Conservation (phyloP, 2,888 invertebrate species). For the Amiota mariae region DNA sequence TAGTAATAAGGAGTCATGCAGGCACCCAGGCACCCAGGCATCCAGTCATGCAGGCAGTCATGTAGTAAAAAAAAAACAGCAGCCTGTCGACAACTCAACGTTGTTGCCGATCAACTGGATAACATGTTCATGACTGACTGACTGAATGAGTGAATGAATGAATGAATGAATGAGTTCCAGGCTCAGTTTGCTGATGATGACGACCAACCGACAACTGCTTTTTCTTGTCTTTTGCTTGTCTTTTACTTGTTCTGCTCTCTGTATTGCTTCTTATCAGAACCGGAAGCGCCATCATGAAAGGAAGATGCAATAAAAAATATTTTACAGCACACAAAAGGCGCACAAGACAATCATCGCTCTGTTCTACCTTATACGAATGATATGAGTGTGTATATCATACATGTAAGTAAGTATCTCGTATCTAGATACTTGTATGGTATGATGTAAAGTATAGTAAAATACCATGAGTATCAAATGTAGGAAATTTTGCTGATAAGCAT, state of each 20-base stretch:
- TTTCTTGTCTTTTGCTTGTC: background rate
- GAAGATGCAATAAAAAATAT: conserved; percentile 72
- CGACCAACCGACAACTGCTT: conserved; percentile 18
- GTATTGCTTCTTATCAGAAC: conserved; percentile 57
- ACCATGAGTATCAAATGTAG: conserved; percentile 21
- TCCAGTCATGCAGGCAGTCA: background rate
- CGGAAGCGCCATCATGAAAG: conserved; percentile 70
- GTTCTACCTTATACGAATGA: background rate
- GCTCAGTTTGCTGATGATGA: too few relatives aligned
- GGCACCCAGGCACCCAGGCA: background rate
- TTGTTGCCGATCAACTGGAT: conserved; percentile 26
- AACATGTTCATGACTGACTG: conserved; percentile 10
- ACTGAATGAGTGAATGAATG: too few relatives aligned
- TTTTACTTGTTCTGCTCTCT: background rate
- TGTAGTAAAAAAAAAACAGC: too few relatives aligned
- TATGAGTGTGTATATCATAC: conserved; percentile 1
- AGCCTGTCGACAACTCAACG: conserved; percentile 7
- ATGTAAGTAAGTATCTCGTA: background rate
- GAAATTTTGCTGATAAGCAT: conserved; percentile 39
- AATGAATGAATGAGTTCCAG: too few relatives aligned
- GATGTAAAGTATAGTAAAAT: conserved; percentile 15
- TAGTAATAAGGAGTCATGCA: background rate
- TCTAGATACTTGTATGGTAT: conserved; percentile 27
- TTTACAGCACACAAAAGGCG: conserved; percentile 55
- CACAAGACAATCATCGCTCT: background rate